A percentile compares a stretch with the other conserved stretches of the same genome.
These are phyloP conservation scores for Craterocephalus amniculus DNA, from an alignment of 2,797 vertebrate genomes.

Conservation along the genomic window DNA sequence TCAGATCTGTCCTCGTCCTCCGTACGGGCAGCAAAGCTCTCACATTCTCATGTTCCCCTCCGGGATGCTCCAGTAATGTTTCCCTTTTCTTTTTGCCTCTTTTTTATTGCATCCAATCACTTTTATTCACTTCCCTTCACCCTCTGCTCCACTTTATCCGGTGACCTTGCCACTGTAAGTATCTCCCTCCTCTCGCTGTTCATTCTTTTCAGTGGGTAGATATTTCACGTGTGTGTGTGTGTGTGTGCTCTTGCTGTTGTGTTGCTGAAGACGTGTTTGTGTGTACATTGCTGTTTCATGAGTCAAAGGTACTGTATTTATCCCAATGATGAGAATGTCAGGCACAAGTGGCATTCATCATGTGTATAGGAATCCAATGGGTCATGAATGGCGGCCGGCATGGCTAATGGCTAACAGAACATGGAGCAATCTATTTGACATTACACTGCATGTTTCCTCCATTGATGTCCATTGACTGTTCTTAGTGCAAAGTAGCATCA, in stretches of 20 bases:
- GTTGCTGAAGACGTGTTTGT: slow-evolving; percentile 14
- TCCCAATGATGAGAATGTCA: slow-evolving; percentile 33
- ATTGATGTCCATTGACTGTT: slow-evolving; percentile 65
- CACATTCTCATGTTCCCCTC: slow-evolving; percentile 46
- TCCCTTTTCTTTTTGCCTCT: slow-evolving; percentile 72
- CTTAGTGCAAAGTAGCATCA: slow-evolving; percentile 61
- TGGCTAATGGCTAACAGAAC: slow-evolving; percentile 67
- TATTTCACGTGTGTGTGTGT: slow-evolving; percentile 23
- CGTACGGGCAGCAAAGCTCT: slow-evolving; percentile 49
- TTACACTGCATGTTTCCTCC: slow-evolving; percentile 63
- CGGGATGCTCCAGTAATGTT: slow-evolving; percentile 65
- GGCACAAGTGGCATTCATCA: slow-evolving; percentile 50
- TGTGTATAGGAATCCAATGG: slow-evolving; percentile 67
- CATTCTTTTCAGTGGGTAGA: slow-evolving; percentile 39
- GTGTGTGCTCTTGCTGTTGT: background rate
- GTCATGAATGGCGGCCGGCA: slow-evolving; percentile 47
- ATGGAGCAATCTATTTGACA: slow-evolving; percentile 57
- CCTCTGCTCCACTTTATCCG: slow-evolving; percentile 73
- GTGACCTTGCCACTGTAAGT: slow-evolving; percentile 80
- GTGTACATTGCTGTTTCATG: background rate
- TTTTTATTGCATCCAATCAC: slow-evolving; percentile 75
- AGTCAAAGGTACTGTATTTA: slow-evolving; percentile 16
- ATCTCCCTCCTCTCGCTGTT: slow-evolving; percentile 66
- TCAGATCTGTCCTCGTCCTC: slow-evolving; percentile 15
- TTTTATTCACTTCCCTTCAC: slow-evolving; percentile 75